Conservation (phyloP, 2,888 invertebrate species). For the Exocentrus adspersus region DNA sequence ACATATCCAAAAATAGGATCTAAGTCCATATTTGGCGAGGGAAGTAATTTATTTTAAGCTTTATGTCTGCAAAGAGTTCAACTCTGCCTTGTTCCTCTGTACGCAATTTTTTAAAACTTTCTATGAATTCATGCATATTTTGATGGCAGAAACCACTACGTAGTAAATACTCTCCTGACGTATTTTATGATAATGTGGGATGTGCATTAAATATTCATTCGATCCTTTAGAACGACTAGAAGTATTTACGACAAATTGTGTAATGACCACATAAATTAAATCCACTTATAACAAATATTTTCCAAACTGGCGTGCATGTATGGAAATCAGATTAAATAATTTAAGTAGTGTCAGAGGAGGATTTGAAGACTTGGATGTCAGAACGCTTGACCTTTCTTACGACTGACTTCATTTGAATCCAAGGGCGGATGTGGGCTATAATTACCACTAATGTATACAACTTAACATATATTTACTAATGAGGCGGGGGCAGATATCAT, state of each 20-base stretch:
- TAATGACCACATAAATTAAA: neutral
- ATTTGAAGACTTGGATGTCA: constrained; percentile 23
- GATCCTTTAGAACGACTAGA: no score
- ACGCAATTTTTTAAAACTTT: no score
- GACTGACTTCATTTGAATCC: constrained; percentile 22
- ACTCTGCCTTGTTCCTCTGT: no score
- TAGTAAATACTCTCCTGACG: no score
- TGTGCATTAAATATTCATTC: neutral
- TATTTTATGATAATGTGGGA: neutral
- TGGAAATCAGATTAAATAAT: constrained; percentile 5
- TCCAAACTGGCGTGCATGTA: neutral
- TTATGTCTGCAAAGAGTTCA: no score
- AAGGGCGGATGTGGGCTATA: constrained; percentile 25
- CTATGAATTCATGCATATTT: no score
- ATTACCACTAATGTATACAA: constrained; percentile 8
- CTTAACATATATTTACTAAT: neutral
- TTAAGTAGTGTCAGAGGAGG: constrained; percentile 4
- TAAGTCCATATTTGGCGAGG: no score
- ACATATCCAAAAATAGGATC: neutral
- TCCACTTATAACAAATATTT: neutral
- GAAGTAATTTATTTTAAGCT: no score
- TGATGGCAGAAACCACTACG: no score
- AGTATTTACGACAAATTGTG: neutral
- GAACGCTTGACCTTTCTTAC: constrained; percentile 35
- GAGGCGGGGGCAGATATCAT: neutral